Percentiles rank a stretch among this genome's conserved stretches.
phyloP scores from a whole-genome alignment of 2,888 invertebrate genomes.

The Leptopilina syphax region DNA sequence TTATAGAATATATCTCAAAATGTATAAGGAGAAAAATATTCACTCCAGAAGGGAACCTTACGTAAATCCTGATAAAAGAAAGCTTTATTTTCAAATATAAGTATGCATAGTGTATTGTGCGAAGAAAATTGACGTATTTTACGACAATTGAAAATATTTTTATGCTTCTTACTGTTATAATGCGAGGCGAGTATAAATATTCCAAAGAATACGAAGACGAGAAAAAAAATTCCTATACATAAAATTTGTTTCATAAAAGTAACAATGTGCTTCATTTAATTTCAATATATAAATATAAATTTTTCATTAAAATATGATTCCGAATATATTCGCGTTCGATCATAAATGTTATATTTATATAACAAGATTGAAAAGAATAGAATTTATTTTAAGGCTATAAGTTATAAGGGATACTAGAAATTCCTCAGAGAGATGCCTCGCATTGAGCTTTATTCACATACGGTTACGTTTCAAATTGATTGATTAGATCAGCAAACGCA shows the following conservation, averaged over 20 bases:
- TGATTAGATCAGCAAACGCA: constrained; percentile 8
- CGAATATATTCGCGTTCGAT: too few species aligned
- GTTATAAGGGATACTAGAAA: neutral
- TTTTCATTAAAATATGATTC: neutral
- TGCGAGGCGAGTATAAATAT: neutral
- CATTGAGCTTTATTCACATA: constrained; percentile 27
- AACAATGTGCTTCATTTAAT: neutral
- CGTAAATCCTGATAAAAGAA: neutral
- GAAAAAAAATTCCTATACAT: too few species aligned
- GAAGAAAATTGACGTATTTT: constrained; percentile 7
- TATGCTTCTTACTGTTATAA: neutral
- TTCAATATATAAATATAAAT: neutral
- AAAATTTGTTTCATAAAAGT: too few species aligned
- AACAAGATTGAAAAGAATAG: neutral
- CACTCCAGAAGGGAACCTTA: neutral
- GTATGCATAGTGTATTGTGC: neutral
- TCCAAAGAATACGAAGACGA: neutral
- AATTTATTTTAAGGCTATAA: neutral
- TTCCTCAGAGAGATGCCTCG: constrained; percentile 7
- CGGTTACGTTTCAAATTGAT: neutral
- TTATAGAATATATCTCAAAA: too few species aligned
- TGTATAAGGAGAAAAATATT: too few species aligned
- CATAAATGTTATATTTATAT: too few species aligned
- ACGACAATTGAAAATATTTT: neutral
- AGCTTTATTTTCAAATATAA: constrained; percentile 5